Conservation (phyloP, 2,797 vertebrate genomes). For the Cyprinella venusta region DNA sequence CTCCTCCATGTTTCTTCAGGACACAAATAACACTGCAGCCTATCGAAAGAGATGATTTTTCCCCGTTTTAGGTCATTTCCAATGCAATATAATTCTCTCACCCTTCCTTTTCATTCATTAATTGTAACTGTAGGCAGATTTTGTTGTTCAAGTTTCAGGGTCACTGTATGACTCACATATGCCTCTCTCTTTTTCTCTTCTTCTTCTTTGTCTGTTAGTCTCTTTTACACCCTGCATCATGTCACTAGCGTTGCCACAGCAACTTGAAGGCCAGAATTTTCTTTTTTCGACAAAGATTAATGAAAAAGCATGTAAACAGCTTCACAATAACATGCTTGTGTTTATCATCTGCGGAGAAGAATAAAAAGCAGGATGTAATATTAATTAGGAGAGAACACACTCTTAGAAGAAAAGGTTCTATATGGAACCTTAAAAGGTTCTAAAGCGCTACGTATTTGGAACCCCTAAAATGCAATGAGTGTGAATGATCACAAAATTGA, state of each 20-base stretch:
- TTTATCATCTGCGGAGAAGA: constrained; percentile 18
- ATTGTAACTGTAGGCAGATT: constrained; percentile 63
- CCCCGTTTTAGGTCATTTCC: constrained; percentile 62
- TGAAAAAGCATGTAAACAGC: constrained; percentile 51
- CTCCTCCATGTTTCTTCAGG: not conserved
- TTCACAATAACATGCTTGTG: constrained; percentile 41
- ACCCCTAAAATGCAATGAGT: too few relatives aligned
- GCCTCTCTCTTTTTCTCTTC: constrained; percentile 11
- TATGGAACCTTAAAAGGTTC: too few relatives aligned
- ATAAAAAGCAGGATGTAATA: constrained; percentile 21
- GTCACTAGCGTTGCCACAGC: constrained; percentile 67
- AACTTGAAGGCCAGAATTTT: constrained; percentile 72
- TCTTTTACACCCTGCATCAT: constrained; percentile 30
- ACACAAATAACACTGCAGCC: not conserved
- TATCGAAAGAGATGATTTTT: not conserved
- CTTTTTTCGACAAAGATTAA: constrained; percentile 53
- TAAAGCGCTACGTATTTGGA: too few relatives aligned
- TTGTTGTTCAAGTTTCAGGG: constrained; percentile 75
- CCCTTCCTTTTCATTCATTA: constrained; percentile 22
- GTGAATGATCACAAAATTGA: too few relatives aligned
- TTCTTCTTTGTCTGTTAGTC: not conserved
- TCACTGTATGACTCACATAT: constrained; percentile 54
- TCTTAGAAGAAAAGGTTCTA: too few relatives aligned
- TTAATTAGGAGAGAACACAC: not conserved
- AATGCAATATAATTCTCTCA: constrained; percentile 1